Conservation (phyloP, 2,797 vertebrate genomes). For the Zenarchopterus dispar region DNA sequence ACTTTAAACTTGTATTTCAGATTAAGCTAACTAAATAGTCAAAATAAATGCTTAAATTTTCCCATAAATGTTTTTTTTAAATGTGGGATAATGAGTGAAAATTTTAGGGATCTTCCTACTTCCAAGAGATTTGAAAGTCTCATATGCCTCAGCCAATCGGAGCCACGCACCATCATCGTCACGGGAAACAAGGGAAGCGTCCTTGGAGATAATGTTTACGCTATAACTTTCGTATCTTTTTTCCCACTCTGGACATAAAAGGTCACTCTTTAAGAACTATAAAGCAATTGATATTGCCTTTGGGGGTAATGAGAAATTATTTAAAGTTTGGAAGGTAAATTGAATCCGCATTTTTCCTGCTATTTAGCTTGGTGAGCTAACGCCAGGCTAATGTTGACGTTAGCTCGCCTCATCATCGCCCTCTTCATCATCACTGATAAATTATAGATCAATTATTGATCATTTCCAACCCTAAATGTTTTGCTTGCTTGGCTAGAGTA, state of each 20-base stretch:
- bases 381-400: slow-evolving; percentile 19
- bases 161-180: slow-evolving; percentile 9
- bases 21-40: too few relatives aligned
- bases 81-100: not conserved
- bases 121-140: slow-evolving; percentile 33
- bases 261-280: slow-evolving; percentile 12
- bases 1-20: too few relatives aligned
- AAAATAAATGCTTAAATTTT: not conserved
- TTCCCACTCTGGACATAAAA: not conserved
- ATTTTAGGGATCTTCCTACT: not conserved
- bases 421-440: too few relatives aligned
- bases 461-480: too few relatives aligned
- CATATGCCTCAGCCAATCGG: slow-evolving; percentile 44
- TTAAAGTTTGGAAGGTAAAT: slow-evolving; percentile 48
- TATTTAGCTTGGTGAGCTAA: slow-evolving; percentile 40
- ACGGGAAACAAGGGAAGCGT: slow-evolving; percentile 71
- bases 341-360: not conserved
- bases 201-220: slow-evolving; percentile 63
- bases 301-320: slow-evolving; percentile 17
- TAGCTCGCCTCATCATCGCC: slow-evolving; percentile 9
- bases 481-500: too few relatives aligned
- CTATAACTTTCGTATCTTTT: slow-evolving; percentile 5
- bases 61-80: not conserved
- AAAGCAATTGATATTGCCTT: not conserved
- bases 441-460: too few relatives aligned